Percentiles rank a stretch among this genome's conserved stretches.
These are phyloP conservation scores for Pica pica DNA, from an alignment of 2,113 vertebrate genomes.

Conservation along the genomic window DNA sequence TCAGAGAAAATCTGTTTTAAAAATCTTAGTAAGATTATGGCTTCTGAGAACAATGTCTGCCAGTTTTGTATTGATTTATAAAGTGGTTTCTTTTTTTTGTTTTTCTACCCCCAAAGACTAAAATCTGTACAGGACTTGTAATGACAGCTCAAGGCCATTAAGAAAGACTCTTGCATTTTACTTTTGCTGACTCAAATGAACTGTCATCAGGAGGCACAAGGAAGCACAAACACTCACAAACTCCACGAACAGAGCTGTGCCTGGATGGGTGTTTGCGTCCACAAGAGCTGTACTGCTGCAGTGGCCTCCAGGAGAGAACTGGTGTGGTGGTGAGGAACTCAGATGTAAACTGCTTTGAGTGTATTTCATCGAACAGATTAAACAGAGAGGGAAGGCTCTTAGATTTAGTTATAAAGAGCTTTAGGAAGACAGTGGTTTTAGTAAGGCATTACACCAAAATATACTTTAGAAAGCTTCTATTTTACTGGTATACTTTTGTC, in stretches of 20 bases:
- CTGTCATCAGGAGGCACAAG: neutral
- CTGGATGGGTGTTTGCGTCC: neutral
- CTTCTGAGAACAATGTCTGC: neutral
- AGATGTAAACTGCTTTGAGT: neutral
- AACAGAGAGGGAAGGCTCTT: neutral
- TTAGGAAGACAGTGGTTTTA: neutral
- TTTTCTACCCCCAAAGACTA: neutral
- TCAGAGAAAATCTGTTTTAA: neutral
- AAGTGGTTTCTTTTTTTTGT: neutral
- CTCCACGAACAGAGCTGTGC: neutral
- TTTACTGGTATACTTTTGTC: neutral
- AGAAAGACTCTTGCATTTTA: neutral
- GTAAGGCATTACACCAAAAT: neutral
- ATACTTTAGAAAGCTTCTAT: neutral
- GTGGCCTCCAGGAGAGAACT: neutral
- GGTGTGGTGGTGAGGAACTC: neutral
- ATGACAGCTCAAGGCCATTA: neutral
- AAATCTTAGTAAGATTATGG: neutral
- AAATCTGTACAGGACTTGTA: neutral
- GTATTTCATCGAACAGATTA: neutral
- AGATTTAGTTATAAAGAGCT: neutral
- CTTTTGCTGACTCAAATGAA: neutral
- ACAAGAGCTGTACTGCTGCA: neutral
- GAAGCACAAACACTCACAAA: neutral
- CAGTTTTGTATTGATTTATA: neutral